These are phyloP conservation scores for Zapus hudsonius DNA, from an alignment of 2,113 vertebrate species.

Conservation along the genomic window DNA sequence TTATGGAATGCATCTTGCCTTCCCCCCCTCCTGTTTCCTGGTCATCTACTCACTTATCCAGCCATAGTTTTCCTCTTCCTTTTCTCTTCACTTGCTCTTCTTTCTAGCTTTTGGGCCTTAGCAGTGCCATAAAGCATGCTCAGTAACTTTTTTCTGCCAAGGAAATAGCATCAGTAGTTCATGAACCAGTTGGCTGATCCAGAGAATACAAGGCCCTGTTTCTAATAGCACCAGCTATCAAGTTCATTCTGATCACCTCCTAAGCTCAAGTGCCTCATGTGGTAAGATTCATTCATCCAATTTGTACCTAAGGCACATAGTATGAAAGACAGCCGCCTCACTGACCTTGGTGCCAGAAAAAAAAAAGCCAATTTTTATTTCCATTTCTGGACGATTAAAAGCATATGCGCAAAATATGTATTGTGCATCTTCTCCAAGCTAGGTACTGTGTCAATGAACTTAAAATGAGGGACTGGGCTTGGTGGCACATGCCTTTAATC, in stretches of 20 bases:
- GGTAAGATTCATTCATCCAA: background rate
- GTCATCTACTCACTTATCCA: slow-evolving; percentile 23
- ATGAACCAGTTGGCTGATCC: slow-evolving; percentile 44
- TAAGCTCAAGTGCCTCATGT: background rate
- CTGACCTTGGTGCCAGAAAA: background rate
- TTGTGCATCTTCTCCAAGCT: background rate
- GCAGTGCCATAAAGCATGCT: slow-evolving; percentile 68
- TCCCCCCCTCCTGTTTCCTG: background rate
- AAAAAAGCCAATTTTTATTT: background rate
- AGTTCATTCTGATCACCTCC: background rate
- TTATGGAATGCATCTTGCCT: background rate
- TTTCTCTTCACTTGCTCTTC: rapidly evolving
- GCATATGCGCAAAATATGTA: background rate
- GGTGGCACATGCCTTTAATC: no score
- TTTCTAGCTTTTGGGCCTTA: background rate
- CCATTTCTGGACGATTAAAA: slow-evolving; percentile 36
- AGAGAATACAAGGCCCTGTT: background rate
- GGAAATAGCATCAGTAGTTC: slow-evolving; percentile 73
- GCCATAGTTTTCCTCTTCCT: background rate
- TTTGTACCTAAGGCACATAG: background rate
- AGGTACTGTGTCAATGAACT: background rate
- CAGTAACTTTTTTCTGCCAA: slow-evolving; percentile 70
- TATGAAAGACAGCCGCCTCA: background rate
- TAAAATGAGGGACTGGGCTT: background rate
- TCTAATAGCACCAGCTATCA: background rate